These are phyloP conservation scores for Dunckerocampus dactyliophorus DNA, from an alignment of 2,113 vertebrate species.

Conservation along the genomic window DNA sequence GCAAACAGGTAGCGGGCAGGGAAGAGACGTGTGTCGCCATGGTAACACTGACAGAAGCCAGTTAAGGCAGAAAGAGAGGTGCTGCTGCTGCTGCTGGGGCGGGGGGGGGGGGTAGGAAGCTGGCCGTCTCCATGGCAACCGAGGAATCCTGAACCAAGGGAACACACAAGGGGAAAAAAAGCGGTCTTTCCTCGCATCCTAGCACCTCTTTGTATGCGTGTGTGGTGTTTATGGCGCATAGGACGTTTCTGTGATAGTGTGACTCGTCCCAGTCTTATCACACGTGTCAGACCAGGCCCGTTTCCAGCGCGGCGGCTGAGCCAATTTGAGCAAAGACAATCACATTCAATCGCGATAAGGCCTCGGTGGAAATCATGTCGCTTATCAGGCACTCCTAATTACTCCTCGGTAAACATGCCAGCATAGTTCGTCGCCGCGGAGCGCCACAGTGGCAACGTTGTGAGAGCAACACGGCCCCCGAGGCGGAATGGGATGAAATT, in stretches of 20 bases:
- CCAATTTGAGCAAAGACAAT: conserved; percentile 62
- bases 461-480: conserved; percentile 43
- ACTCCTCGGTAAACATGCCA: conserved; percentile 58
- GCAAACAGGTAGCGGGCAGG: conserved; percentile 63
- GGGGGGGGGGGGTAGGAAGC: conserved; percentile 41
- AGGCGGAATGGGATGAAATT: conserved; percentile 48
- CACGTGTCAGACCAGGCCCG: conserved; percentile 57
- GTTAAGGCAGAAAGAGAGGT: conserved; percentile 21
- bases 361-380: conserved; percentile 57
- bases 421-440: conserved; percentile 60
- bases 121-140: conserved; percentile 74
- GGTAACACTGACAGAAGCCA: conserved; percentile 62
- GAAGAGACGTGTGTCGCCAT: conserved; percentile 67
- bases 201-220: too few relatives aligned
- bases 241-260: background rate
- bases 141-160: conserved; percentile 61
- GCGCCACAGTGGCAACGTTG: conserved; percentile 56
- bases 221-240: too few relatives aligned
- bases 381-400: conserved; percentile 65
- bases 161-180: conserved; percentile 2
- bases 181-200: conserved; percentile 3
- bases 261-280: conserved; percentile 53
- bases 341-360: conserved; percentile 56
- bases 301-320: conserved; percentile 57
- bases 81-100: background rate